A percentile compares a stretch with the other conserved stretches of the same genome.
Conservation (phyloP, 2,113 vertebrate species). For the Sinocyclocheilus anshuiensis region DNA sequence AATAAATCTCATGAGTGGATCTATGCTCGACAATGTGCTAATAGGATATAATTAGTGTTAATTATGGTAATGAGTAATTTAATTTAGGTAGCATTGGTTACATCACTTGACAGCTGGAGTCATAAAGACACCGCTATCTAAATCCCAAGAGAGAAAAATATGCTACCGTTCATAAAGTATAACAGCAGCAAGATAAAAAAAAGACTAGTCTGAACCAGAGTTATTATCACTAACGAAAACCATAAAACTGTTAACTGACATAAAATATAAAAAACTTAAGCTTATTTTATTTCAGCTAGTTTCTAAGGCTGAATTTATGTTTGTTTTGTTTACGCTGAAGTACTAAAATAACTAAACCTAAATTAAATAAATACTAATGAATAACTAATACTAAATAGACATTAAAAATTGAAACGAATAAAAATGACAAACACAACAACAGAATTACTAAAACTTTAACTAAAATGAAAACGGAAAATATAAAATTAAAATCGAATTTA, state of each 20-base stretch:
- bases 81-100: constrained; percentile 28
- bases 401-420: too few species aligned
- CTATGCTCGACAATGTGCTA: constrained; percentile 29
- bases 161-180: not conserved
- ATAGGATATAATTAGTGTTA: constrained; percentile 37
- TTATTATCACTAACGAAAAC: too few species aligned
- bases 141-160: constrained; percentile 9
- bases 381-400: not conserved
- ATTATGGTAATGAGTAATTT: constrained; percentile 44
- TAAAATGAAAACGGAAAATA: not conserved
- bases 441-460: too few species aligned
- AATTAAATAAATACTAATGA: not conserved
- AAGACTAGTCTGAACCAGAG: too few species aligned
- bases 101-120: constrained; percentile 36
- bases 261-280: too few species aligned
- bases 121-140: constrained; percentile 10
- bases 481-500: not conserved
- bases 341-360: not conserved
- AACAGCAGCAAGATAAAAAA: constrained; percentile 16
- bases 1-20: constrained; percentile 23
- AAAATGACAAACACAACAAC: not conserved
- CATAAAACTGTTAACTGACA: too few species aligned
- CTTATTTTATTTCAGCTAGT: too few species aligned
- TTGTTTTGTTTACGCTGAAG: not conserved
- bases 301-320: too few species aligned